Base-by-base conservation (phyloP, 2,113 vertebrate species). In the Conger conger region DNA sequence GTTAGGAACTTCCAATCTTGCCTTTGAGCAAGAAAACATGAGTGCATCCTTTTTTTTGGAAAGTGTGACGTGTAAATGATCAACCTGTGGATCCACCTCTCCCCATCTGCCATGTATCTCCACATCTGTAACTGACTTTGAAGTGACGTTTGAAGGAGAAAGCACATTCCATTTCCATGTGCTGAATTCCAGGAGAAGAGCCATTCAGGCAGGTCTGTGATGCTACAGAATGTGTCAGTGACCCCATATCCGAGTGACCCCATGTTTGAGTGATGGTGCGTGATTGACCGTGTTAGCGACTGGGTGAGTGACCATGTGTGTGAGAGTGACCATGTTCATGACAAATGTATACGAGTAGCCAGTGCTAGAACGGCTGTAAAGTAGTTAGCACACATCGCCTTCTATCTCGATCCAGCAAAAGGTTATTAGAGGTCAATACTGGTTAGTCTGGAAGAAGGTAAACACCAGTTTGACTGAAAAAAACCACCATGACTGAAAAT, bases 401-500 rank as follows among this genome's bases (percentile, higher is more conserved):
- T 27, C 57, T 5, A 27, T 3, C 18, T 27, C 4, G 27, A 27
- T 63, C 23, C 57, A 27, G 57, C 23, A 82, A 80, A 60, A n/a
- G 68, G 6, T 53, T 80, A 40, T 80, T 83, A 23, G 57, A 81
- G 73, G 85, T 88, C 85, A 86, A n/a, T 37, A 73, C 80, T 76
- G 77, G 85, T 76, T 84, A 78, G 27, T 83, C 63, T 42, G 73
- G 80, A 50, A 45, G 84, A 83, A 76, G 82, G 60, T 81, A 82
- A 76, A 88, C n/a, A 73, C 60, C 87, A 86, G 77, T 45, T 86
- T n/a, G n/a, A n/a, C n/a, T n/a, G n/a, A n/a, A n/a, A n/a, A n/a
- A n/a, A n/a, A n/a, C n/a, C 79, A 88, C 82, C 76, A n/a, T n/a
- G n/a, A n/a, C 79, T 81, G 60, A 85, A 85, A 76, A 83, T 89